These are phyloP conservation scores for Tautogolabrus adspersus DNA, from an alignment of 2,113 vertebrate genomes.

Conservation along the genomic window DNA sequence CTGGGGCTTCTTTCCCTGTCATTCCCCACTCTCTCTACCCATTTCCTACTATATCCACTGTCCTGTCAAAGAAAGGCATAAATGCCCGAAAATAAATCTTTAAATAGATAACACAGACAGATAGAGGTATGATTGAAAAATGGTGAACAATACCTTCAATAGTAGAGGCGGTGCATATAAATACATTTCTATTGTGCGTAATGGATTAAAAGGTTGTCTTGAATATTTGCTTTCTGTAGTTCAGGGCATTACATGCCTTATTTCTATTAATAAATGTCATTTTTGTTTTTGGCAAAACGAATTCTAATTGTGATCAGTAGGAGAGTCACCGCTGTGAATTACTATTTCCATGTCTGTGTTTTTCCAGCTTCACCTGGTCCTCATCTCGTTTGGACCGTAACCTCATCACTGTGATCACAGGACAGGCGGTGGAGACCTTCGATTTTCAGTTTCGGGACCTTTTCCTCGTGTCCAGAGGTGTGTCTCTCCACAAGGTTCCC, in stretches of 20 bases:
- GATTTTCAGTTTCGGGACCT: slow-evolving; percentile 96
- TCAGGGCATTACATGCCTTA: no score
- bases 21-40: no score
- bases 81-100: no score
- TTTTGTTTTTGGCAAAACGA: not conserved
- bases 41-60: no score
- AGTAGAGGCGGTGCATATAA: not conserved
- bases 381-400: slow-evolving; percentile 93
- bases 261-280: not conserved
- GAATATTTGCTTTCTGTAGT: no score
- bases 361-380: slow-evolving; percentile 95
- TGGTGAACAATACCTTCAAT: not conserved
- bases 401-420: slow-evolving; percentile 92
- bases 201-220: no score
- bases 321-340: slow-evolving; percentile 1
- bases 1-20: no score
- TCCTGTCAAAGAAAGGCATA: no score
- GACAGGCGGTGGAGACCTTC: slow-evolving; percentile 94
- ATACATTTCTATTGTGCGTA: no score
- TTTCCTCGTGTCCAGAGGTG: slow-evolving; percentile 89
- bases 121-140: not conserved
- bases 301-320: no score
- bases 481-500: slow-evolving; percentile 90
- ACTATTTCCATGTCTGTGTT: slow-evolving; percentile 22
- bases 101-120: no score